Evolutionary conservation across 2,888 invertebrate genomes (phyloP).

Genomic region (Salpingus planirostris): DNA sequence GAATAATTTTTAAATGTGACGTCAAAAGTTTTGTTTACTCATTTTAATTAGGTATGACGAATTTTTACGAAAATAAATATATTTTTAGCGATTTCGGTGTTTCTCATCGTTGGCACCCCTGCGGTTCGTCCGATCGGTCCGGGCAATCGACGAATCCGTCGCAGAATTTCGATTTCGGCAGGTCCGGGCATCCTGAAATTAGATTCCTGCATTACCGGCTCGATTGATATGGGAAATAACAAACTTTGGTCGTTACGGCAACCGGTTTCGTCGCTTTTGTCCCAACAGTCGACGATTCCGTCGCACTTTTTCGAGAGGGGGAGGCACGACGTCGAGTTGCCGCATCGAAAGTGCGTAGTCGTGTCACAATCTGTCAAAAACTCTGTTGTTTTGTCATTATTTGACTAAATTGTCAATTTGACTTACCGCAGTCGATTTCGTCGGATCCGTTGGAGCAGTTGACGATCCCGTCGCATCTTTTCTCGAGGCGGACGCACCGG

Average conservation of each 20-base stretch:
- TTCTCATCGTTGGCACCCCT: constrained; percentile 38
- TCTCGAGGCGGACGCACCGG: constrained; percentile 54
- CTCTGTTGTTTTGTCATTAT: neutral
- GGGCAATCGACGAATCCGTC: constrained; percentile 58
- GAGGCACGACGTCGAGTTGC: constrained; percentile 64
- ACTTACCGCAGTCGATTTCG: constrained; percentile 62
- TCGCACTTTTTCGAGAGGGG: constrained; percentile 60
- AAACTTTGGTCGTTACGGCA: neutral
- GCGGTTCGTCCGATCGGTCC: constrained; percentile 60
- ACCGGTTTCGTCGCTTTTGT: constrained; percentile 68
- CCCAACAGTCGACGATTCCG: constrained; percentile 69
- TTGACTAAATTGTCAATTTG: neutral
- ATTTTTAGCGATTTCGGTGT: neutral
- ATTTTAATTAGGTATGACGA: neutral
- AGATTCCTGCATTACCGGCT: too few relatives aligned
- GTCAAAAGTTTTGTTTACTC: neutral
- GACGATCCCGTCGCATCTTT: constrained; percentile 62
- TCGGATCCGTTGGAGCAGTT: constrained; percentile 69
- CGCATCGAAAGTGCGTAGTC: constrained; percentile 61
- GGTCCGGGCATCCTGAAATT: constrained; percentile 38
- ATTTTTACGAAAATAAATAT: constrained; percentile 2
- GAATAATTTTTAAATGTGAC: constrained; percentile 3
- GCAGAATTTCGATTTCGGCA: constrained; percentile 51
- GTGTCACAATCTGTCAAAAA: constrained; percentile 57
- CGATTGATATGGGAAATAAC: neutral